A percentile compares a stretch with the other conserved stretches of the same genome.
Conservation (phyloP, 2,113 vertebrate genomes). For the Coptodon rendalli region DNA sequence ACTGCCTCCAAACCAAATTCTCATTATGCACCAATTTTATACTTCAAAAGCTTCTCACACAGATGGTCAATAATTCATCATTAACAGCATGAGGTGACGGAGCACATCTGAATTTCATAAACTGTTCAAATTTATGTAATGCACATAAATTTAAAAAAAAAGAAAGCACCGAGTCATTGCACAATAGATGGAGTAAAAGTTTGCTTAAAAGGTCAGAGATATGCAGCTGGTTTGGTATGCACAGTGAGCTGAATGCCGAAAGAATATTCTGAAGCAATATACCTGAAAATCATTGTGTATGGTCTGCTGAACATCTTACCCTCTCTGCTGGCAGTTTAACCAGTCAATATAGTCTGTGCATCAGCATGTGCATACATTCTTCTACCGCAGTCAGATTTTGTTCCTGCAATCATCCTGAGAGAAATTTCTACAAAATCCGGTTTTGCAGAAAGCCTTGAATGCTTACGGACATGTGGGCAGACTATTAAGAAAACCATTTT, state of each 20-base stretch:
- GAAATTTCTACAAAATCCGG: background rate
- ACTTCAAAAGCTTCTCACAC: slow-evolving; percentile 15
- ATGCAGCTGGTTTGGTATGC: background rate
- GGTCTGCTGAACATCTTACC: background rate
- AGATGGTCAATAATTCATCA: slow-evolving; percentile 46
- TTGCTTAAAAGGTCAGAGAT: slow-evolving; percentile 17
- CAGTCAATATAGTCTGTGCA: background rate
- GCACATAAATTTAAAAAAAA: background rate
- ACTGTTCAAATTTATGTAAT: slow-evolving; percentile 5
- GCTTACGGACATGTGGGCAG: background rate
- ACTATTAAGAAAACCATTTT: background rate
- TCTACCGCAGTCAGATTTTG: background rate
- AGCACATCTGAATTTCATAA: slow-evolving; percentile 4
- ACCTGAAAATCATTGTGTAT: background rate
- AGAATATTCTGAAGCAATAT: background rate
- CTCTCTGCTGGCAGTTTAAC: background rate
- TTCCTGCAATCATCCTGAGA: background rate
- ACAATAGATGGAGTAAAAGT: background rate
- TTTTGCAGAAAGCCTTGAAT: background rate
- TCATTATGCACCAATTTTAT: slow-evolving; percentile 19
- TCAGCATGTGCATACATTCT: background rate
- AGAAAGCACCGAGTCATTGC: background rate
- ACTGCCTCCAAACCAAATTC: slow-evolving; percentile 5
- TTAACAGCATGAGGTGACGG: background rate
- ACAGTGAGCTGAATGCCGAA: background rate